Evolutionary conservation across 2,888 invertebrate genomes (phyloP).

Genomic region (Meta bourneti): DNA sequence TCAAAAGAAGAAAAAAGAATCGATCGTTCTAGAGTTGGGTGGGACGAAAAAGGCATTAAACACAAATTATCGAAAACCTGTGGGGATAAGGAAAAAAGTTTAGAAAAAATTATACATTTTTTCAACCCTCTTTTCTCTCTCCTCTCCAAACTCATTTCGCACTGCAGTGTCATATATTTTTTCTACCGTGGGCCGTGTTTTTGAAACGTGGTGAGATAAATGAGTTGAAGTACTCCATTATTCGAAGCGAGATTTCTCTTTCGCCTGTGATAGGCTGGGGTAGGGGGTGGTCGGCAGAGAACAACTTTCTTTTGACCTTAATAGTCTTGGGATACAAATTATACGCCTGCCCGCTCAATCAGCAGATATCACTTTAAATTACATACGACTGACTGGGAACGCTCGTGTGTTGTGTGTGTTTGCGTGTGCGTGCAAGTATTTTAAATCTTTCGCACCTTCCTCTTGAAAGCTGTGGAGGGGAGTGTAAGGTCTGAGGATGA

Average conservation of each 20-base stretch:
- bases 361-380: slow-evolving; percentile 53
- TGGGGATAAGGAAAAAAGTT: slow-evolving; percentile 42
- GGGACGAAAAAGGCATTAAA: slow-evolving; percentile 74
- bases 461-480: not conserved
- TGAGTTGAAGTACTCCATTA: slow-evolving; percentile 71
- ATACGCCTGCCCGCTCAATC: slow-evolving; percentile 47
- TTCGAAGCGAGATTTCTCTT: slow-evolving; percentile 61
- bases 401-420: not conserved
- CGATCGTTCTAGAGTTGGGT: slow-evolving; percentile 49
- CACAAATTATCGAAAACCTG: slow-evolving; percentile 76
- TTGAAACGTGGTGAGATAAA: slow-evolving; percentile 74
- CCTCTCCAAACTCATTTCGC: slow-evolving; percentile 33
- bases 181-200: slow-evolving; percentile 58
- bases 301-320: slow-evolving; percentile 74
- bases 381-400: slow-evolving; percentile 6
- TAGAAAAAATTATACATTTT: too few relatives aligned
- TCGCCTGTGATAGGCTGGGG: not conserved
- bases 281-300: slow-evolving; percentile 25
- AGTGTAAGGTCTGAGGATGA: not conserved
- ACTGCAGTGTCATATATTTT: slow-evolving; percentile 38
- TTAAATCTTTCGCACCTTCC: not conserved
- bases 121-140: slow-evolving; percentile 21
- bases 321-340: slow-evolving; percentile 74
- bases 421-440: not conserved
- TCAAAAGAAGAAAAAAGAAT: slow-evolving; percentile 61